A percentile compares a stretch with the other conserved stretches of the same genome.
Evolutionary conservation across 2,797 vertebrate species (phyloP).

Genomic region (Falco columbarius): DNA sequence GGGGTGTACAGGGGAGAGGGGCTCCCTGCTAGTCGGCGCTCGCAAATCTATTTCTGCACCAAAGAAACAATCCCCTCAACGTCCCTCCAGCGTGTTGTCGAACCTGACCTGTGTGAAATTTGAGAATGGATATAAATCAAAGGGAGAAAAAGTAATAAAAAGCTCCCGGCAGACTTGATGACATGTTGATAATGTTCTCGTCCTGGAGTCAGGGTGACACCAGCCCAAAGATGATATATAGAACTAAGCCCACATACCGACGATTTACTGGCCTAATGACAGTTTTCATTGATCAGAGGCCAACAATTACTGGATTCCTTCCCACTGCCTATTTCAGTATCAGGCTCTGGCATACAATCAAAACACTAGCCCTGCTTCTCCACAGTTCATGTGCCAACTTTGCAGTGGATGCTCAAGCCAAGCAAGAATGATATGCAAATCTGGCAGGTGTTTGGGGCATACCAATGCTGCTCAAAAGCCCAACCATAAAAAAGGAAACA

Average conservation of each 20-base stretch:
- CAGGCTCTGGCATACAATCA: constrained; percentile 83
- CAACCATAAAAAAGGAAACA: constrained; percentile 29
- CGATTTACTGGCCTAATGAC: constrained; percentile 86
- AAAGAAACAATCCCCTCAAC: constrained; percentile 36
- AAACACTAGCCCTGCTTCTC: constrained; percentile 70
- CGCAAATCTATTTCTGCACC: constrained; percentile 52
- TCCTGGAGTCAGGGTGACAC: constrained; percentile 75
- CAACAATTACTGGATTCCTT: constrained; percentile 82
- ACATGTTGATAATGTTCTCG: constrained; percentile 74
- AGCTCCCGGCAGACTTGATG: constrained; percentile 61
- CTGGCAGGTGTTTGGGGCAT: constrained; percentile 76
- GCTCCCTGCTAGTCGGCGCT: neutral
- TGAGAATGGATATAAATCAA: constrained; percentile 73
- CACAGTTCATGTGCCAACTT: constrained; percentile 69
- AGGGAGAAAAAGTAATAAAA: constrained; percentile 73
- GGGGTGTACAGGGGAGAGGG: neutral
- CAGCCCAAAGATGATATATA: constrained; percentile 75
- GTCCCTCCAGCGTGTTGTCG: neutral
- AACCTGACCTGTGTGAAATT: constrained; percentile 56
- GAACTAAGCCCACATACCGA: constrained; percentile 83
- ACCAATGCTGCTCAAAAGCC: constrained; percentile 52
- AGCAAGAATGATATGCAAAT: constrained; percentile 75
- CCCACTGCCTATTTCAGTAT: constrained; percentile 78
- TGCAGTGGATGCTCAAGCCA: constrained; percentile 54
- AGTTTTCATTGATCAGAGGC: constrained; percentile 89